Percentiles rank a stretch among this genome's conserved stretches.
These are phyloP conservation scores for Sycophila texana DNA, from an alignment of 2,888 invertebrate species.

Conservation along the genomic window DNA sequence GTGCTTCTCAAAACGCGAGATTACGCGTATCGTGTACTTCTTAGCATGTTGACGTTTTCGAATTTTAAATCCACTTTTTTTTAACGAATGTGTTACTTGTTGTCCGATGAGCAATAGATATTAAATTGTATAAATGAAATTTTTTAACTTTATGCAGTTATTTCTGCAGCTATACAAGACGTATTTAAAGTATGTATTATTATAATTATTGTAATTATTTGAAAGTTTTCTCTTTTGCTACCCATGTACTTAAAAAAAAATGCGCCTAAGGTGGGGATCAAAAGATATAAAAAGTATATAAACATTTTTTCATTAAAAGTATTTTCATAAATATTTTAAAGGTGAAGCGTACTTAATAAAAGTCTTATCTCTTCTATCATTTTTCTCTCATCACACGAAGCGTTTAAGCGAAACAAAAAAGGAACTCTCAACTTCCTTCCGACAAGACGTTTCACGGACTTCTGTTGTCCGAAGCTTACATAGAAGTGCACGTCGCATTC, in stretches of 20 bases:
- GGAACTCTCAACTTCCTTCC: conserved; percentile 27
- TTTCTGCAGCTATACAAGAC: conserved; percentile 41
- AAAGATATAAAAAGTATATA: conserved; percentile 32
- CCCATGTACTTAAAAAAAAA: conserved; percentile 31
- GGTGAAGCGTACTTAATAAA: conserved; percentile 45
- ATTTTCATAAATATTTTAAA: conserved; percentile 48
- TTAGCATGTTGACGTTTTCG: conserved; percentile 73
- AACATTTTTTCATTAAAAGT: conserved; percentile 25
- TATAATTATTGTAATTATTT: conserved; percentile 37
- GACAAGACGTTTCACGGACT: conserved; percentile 13
- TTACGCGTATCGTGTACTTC: conserved; percentile 65
- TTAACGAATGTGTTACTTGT: conserved; percentile 68
- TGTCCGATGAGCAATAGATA: conserved; percentile 65
- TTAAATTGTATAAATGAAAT: conserved; percentile 59
- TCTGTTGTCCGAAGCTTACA: conserved; percentile 17
- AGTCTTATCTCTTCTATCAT: background rate
- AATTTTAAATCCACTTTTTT: conserved; percentile 72
- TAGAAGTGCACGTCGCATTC: conserved; percentile 25
- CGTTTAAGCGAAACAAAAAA: background rate
- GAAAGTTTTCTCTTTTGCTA: conserved; percentile 44
- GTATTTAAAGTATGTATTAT: conserved; percentile 50
- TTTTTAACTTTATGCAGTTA: conserved; percentile 46
- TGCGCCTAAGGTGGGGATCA: conserved; percentile 38
- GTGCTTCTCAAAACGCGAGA: conserved; percentile 56
- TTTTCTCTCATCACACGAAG: conserved; percentile 19